A percentile compares a stretch with the other conserved stretches of the same genome.
phyloP scores from a whole-genome alignment of 64 coral and sea anemone species.

The Pocillopora verrucosa region DNA sequence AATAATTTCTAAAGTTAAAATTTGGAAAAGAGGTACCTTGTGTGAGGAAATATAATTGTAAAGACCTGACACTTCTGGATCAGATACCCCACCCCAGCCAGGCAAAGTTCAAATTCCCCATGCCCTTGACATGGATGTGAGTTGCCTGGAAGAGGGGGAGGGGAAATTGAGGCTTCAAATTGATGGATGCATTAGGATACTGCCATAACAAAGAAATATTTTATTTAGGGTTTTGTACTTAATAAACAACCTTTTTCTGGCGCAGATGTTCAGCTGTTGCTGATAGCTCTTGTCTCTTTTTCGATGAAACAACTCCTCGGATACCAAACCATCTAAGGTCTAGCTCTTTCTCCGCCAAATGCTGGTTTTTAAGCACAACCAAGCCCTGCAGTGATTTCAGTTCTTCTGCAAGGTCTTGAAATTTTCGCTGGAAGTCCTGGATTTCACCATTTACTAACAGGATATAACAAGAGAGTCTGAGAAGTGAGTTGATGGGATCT shows the following conservation, averaged over 20 bases:
- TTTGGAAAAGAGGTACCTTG: too few species aligned
- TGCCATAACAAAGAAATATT: too few species aligned
- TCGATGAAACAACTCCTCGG: constrained; percentile 43
- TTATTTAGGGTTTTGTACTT: too few species aligned
- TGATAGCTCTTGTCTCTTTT: constrained; percentile 56
- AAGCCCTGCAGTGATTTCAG: constrained; percentile 83
- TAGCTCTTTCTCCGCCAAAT: constrained; percentile 84
- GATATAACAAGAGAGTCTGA: background rate
- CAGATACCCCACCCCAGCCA: too few species aligned
- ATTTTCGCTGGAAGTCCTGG: constrained; percentile 62
- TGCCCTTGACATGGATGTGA: too few species aligned
- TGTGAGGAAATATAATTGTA: too few species aligned
- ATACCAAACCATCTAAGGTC: constrained; percentile 83
- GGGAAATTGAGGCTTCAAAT: too few species aligned
- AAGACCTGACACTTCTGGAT: too few species aligned
- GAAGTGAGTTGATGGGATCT: background rate
- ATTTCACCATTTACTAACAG: constrained; percentile 81
- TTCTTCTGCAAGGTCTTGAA: constrained; percentile 70
- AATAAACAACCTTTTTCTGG: background rate
- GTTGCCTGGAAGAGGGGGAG: too few species aligned
- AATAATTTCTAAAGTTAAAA: too few species aligned
- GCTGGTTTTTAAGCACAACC: constrained; percentile 80
- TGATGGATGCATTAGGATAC: too few species aligned
- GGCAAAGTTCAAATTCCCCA: too few species aligned
- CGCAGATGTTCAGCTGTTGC: constrained; percentile 20